phyloP scores from a whole-genome alignment of 2,797 vertebrate genomes.

The Glyptemys insculpta region DNA sequence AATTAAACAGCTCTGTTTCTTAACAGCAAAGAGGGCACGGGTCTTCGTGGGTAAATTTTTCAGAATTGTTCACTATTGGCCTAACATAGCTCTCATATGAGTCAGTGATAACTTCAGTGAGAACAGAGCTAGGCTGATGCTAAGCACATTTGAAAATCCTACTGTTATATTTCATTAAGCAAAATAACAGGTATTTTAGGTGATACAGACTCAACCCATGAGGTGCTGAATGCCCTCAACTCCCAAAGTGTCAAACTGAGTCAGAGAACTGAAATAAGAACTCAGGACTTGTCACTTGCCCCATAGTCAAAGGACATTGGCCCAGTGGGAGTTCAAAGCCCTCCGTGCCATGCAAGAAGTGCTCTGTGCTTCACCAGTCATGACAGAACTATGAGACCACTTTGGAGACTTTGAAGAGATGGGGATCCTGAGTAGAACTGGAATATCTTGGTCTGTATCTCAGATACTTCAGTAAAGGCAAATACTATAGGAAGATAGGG shows the following conservation, averaged over 20 bases:
- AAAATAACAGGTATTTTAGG: background rate
- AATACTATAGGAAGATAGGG: background rate
- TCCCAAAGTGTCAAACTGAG: background rate
- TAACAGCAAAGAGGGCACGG: background rate
- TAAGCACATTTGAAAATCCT: background rate
- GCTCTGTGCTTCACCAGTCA: background rate
- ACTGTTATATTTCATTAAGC: background rate
- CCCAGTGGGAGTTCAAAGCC: background rate
- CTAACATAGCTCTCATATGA: background rate
- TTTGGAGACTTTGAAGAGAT: background rate
- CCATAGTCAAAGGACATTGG: background rate
- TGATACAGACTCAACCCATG: background rate
- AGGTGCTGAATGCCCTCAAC: background rate
- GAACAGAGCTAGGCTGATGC: background rate
- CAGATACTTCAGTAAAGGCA: background rate
- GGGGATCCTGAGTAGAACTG: background rate
- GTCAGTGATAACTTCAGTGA: background rate
- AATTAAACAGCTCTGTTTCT: background rate
- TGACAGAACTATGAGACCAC: background rate
- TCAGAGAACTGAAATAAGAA: background rate
- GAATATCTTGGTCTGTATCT: background rate
- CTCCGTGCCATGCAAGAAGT: background rate
- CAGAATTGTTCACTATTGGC: background rate
- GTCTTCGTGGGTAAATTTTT: background rate
- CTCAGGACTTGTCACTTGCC: background rate